Base-by-base conservation (phyloP, 2,797 vertebrate species). In the Helostoma temminkii region DNA sequence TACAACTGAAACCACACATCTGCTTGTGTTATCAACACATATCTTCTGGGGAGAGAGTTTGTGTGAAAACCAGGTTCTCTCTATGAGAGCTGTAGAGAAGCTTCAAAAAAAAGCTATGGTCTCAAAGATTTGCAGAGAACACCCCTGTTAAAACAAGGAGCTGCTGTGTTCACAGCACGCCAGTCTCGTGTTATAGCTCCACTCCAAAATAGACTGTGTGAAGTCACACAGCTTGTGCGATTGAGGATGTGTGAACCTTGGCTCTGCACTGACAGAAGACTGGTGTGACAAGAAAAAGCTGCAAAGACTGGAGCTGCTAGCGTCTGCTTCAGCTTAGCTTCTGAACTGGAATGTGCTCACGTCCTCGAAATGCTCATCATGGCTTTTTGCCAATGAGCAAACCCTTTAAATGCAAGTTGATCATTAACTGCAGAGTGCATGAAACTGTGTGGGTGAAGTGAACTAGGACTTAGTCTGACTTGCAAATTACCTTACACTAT, bases 121-220 rank as follows among this genome's bases (percentile, higher is more conserved):
- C 21, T 49, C 16, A 4, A 15, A 43, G 25, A 39, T 45, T 48
- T 0, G 1, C 12, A 45, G 60, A 71, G 25, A 73, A 66, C 7
- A 22, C 22, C 61, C 32, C 30, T 49, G 19, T 50, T 15, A 47
- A 68, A 69, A 60, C 3, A 3, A 46, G 47, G 24, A 56, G 55
- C 53, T 0, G 4, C 52, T 7, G 47, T 43, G 28, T 64, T 80
- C 39, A 45, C 68, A 61, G 67, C 72, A 39, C 25, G 32, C 30
- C 36, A 21, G 32, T 62, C 58, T 78, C 56, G 25, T 48, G 65
- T 71, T 53, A 18, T 26, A 66, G 34, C 77, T 42, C 54, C 7
- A 21, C 53, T 73, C 75, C 18, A 76, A 89, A 92, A 88, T 90
- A 91, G 81, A 82, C 53, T 14, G 59, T 71, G 87, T 65, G 81